Percentiles rank a stretch among this genome's conserved stretches.
Evolutionary conservation across 2,113 vertebrate species (phyloP).

Genomic region (Nycticryphes semicollaris): DNA sequence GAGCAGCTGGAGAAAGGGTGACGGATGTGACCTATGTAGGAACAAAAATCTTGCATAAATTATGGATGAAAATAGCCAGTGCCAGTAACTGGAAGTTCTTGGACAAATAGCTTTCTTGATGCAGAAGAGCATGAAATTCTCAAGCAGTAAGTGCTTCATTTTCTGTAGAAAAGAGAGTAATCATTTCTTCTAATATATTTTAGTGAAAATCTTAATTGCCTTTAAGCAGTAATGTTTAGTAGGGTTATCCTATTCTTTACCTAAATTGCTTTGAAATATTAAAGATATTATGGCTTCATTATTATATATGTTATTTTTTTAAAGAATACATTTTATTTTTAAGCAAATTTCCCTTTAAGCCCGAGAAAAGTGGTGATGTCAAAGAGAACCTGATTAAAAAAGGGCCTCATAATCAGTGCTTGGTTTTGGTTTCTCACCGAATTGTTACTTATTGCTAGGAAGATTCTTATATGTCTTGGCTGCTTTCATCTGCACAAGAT

Average conservation of each 20-base stretch:
- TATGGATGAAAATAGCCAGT: not conserved
- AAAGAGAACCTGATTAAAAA: not conserved
- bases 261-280: not conserved
- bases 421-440: not conserved
- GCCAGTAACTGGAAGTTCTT: not conserved
- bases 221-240: not conserved
- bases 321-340: not conserved
- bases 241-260: not conserved
- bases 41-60: not conserved
- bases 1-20: not conserved
- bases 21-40: not conserved
- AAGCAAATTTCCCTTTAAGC: not conserved
- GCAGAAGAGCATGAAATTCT: not conserved
- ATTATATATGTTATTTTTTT: not conserved
- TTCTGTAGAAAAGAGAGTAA: not conserved
- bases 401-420: not conserved
- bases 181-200: not conserved
- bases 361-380: not conserved
- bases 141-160: not conserved
- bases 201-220: not conserved
- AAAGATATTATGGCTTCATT: not conserved
- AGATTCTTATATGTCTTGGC: not conserved
- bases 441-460: not conserved
- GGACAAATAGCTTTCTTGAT: not conserved
- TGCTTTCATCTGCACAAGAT: not conserved